A percentile compares a stretch with the other conserved stretches of the same genome.
phyloP scores from a whole-genome alignment of 1,140 invertebrate genomes.

The Conus ventricosus region DNA sequence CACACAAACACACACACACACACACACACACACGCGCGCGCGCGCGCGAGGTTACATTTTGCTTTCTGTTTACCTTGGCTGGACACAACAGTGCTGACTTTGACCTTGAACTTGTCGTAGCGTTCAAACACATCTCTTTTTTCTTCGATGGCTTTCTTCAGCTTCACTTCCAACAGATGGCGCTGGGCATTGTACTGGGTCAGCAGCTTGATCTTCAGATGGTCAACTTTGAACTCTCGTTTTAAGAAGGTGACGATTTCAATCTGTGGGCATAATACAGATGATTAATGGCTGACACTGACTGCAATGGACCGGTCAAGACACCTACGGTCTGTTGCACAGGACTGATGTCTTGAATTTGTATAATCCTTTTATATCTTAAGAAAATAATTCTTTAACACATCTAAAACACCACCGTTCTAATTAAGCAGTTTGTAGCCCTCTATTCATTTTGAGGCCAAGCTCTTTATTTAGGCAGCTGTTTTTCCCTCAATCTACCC shows the following conservation, averaged over 20 bases:
- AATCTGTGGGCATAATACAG: background rate
- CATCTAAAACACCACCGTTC: too few relatives aligned
- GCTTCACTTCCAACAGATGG: conserved; percentile 39
- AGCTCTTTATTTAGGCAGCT: too few relatives aligned
- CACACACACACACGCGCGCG: too few relatives aligned
- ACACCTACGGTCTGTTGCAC: too few relatives aligned
- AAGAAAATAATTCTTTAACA: too few relatives aligned
- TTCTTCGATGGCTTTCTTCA: conserved; percentile 5
- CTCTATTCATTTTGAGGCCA: too few relatives aligned
- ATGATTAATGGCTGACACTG: background rate
- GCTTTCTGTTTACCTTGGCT: conserved; percentile 52
- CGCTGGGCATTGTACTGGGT: conserved; percentile 59
- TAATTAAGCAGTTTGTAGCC: too few relatives aligned
- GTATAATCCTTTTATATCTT: too few relatives aligned
- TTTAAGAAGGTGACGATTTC: conserved; percentile 21
- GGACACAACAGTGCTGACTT: conserved; percentile 56
- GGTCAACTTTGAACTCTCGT: background rate
- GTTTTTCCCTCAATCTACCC: too few relatives aligned
- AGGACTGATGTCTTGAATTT: too few relatives aligned
- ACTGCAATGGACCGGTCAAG: too few relatives aligned
- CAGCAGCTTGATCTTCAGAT: conserved; percentile 47
- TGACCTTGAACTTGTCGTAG: conserved; percentile 44
- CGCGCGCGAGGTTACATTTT: background rate
- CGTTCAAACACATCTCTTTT: background rate
- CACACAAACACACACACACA: too few relatives aligned